Conservation (phyloP, 2,113 vertebrate genomes). For the Antennarius striatus region DNA sequence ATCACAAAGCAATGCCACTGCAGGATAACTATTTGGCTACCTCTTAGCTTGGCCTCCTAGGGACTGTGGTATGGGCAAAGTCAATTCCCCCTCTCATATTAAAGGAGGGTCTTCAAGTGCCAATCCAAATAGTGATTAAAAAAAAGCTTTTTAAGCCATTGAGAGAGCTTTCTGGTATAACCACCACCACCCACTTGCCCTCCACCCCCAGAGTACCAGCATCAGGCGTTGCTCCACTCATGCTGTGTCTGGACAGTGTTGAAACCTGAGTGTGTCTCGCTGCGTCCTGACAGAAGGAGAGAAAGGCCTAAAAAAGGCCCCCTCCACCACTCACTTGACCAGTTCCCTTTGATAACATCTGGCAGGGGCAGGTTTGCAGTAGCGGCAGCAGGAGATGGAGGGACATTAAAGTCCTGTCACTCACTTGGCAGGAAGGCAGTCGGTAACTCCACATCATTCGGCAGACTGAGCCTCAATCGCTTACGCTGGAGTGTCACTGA, state of each 20-base stretch:
- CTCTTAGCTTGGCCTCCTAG: slow-evolving; percentile 52
- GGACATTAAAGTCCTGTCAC: slow-evolving; percentile 73
- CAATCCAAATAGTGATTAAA: slow-evolving; percentile 76
- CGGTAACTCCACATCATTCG: slow-evolving; percentile 45
- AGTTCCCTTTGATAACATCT: slow-evolving; percentile 77
- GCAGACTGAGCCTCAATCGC: slow-evolving; percentile 48
- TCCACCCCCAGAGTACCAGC: slow-evolving; percentile 28
- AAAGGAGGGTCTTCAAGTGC: slow-evolving; percentile 75
- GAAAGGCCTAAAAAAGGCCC: slow-evolving; percentile 68
- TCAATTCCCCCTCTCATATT: slow-evolving; percentile 70
- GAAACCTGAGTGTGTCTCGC: slow-evolving; percentile 72
- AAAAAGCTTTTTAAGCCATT: slow-evolving; percentile 82
- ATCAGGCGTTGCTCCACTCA: slow-evolving; percentile 70
- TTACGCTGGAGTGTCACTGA: slow-evolving; percentile 60
- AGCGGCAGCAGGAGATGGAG: slow-evolving; percentile 68
- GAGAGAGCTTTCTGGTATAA: slow-evolving; percentile 60
- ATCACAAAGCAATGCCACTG: slow-evolving; percentile 26
- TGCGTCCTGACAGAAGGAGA: slow-evolving; percentile 58
- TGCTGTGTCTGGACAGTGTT: slow-evolving; percentile 81
- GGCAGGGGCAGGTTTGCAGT: slow-evolving; percentile 63
- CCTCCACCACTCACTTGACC: slow-evolving; percentile 74
- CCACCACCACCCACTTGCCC: slow-evolving; percentile 21
- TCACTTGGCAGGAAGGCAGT: slow-evolving; percentile 56
- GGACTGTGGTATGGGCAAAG: slow-evolving; percentile 45
- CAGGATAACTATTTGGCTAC: slow-evolving; percentile 35